Conservation (phyloP, 30 jellyfish, hydroid and myxozoan genomes). For the Aurelia sp. region DNA sequence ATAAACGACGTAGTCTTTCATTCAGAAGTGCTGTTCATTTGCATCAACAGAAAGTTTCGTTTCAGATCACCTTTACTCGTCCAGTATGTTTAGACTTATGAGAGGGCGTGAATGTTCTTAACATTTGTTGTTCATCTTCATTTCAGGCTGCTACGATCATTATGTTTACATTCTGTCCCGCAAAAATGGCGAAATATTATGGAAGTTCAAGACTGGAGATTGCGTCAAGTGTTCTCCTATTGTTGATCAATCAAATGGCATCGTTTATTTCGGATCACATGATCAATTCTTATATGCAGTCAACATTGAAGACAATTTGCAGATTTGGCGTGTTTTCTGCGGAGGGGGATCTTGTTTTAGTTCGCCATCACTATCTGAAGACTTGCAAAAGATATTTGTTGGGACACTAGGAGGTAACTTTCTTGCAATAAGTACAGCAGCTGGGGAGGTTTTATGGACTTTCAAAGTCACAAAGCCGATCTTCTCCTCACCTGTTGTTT, state of each 20-base stretch:
- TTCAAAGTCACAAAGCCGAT: constrained; percentile 60
- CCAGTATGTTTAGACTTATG: too few species aligned
- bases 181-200: constrained; percentile 45
- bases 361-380: constrained; percentile 66
- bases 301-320: constrained; percentile 15
- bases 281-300: constrained; percentile 73
- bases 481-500: constrained; percentile 77
- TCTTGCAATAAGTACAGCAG: constrained; percentile 13
- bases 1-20: too few species aligned
- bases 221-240: constrained; percentile 80
- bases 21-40: too few species aligned
- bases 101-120: too few species aligned
- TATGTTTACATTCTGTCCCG: constrained; percentile 61
- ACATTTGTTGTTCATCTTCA: background rate
- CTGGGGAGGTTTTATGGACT: constrained; percentile 67
- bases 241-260: constrained; percentile 33
- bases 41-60: too few species aligned
- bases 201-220: constrained; percentile 76
- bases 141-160: constrained; percentile 88
- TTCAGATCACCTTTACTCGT: too few species aligned
- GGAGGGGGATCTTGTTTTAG: constrained; percentile 80
- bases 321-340: constrained; percentile 41
- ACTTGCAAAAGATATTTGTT: constrained; percentile 18
- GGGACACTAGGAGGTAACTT: constrained; percentile 68
- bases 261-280: constrained; percentile 76